Base-by-base conservation (phyloP, 2,888 invertebrate species). In the Drosophila picticornis region DNA sequence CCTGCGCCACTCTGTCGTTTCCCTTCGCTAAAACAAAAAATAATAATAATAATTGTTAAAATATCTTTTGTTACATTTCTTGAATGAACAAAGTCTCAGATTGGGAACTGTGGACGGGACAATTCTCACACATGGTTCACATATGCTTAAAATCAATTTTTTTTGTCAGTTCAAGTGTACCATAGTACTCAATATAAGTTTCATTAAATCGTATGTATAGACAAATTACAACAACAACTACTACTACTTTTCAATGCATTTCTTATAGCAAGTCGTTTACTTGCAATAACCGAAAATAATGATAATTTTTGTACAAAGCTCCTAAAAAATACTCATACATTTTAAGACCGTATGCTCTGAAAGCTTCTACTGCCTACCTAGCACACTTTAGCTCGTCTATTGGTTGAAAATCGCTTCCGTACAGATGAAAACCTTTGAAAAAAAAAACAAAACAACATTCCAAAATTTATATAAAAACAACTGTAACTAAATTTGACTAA, bases 61-160 rank as follows among this genome's bases (percentile, higher is more conserved):
- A 68, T 46, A 55, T 55, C 59, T 60, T 48, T 80, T 84, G 64
- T 74, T 80, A 67, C 57, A 81, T 81, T 85, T 84, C 82, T 82
- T 71, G 25, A 87, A 81, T 74, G 72, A 86, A 88, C 71, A 80
- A 89, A 90, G 91, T 93, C 95, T 95, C 96, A 96, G 96, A 96
- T 96, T 96, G 96, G 96, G 95, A 95, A 95, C 95, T 95, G 95
- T 95, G 95, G 95, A 95, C 95, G 95, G 95, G 95, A 95, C 95
- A 95, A 92, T 95, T 95, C 95, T 95, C 95, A 95, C 95, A 95
- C 95, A 95, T 95, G 90, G 92, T 93, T 93, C 92, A 92, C 91
- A 93, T 92, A 92, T 93, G 93, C 92, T 88, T 90, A 77, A 83
- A 82, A 59, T 55, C 57, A 57, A 68, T 10, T 55, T 43, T 70